These are phyloP conservation scores for Theretra japonica DNA, from an alignment of 2,888 invertebrate genomes.

Conservation along the genomic window DNA sequence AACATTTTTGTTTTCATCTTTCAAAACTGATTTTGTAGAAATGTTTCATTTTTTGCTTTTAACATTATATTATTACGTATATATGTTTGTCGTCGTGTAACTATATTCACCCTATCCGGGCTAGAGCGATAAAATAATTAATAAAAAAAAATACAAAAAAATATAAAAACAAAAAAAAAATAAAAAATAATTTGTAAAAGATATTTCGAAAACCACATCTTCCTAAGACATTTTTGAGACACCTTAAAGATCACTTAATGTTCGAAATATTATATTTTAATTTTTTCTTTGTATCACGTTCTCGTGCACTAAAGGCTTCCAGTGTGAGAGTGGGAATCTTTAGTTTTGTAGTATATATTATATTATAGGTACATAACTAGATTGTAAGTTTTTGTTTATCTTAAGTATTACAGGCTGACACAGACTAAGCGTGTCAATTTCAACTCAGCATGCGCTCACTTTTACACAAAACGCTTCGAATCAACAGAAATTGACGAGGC, in stretches of 20 bases:
- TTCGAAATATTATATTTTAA: slow-evolving; percentile 29
- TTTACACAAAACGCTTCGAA: slow-evolving; percentile 20
- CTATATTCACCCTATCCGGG: slow-evolving; percentile 72
- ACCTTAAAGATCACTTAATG: slow-evolving; percentile 32
- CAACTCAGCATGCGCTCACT: slow-evolving; percentile 6
- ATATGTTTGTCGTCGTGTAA: slow-evolving; percentile 77
- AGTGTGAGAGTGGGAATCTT: slow-evolving; percentile 29
- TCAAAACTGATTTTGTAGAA: slow-evolving; percentile 67
- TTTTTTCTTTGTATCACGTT: slow-evolving; percentile 21
- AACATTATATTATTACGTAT: slow-evolving; percentile 59
- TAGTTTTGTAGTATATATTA: slow-evolving; percentile 28
- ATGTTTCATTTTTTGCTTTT: slow-evolving; percentile 49
- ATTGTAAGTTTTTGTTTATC: slow-evolving; percentile 21
- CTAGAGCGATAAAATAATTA: slow-evolving; percentile 65
- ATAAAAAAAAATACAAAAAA: slow-evolving; percentile 51
- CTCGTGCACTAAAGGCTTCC: slow-evolving; percentile 22
- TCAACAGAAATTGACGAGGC: background rate
- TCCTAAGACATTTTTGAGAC: slow-evolving; percentile 31
- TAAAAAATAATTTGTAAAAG: slow-evolving; percentile 12
- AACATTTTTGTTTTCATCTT: slow-evolving; percentile 41
- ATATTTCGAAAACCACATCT: slow-evolving; percentile 35
- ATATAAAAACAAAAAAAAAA: slow-evolving; percentile 43
- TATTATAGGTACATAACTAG: slow-evolving; percentile 24
- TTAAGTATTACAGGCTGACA: slow-evolving; percentile 30
- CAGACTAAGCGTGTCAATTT: background rate